These are phyloP conservation scores for Rhinophrynus dorsalis DNA, from an alignment of 2,797 vertebrate species.

Conservation along the genomic window DNA sequence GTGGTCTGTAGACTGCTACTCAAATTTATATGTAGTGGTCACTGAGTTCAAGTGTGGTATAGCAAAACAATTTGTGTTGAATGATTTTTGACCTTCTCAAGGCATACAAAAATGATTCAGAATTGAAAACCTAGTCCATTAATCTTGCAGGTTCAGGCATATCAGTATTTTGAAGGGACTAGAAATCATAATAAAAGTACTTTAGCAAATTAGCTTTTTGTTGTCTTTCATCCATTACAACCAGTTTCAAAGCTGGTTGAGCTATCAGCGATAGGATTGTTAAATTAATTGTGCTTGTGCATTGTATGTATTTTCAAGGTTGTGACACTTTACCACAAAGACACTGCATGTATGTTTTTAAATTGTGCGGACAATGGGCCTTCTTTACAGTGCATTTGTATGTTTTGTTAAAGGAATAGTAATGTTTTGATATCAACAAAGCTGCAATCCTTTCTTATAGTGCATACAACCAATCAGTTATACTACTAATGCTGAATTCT, in stretches of 20 bases:
- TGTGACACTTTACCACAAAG: conserved; percentile 16
- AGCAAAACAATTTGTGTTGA: conserved; percentile 57
- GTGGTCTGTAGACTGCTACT: conserved; percentile 54
- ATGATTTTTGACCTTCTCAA: conserved; percentile 53
- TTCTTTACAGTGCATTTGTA: too few relatives aligned
- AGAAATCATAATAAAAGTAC: conserved; percentile 53
- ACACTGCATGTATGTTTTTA: not conserved
- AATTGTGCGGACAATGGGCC: not conserved
- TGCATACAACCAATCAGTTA: too few relatives aligned
- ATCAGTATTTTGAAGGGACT: conserved; percentile 57
- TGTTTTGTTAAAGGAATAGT: too few relatives aligned
- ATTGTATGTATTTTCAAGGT: conserved; percentile 49
- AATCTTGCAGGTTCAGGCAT: conserved; percentile 57
- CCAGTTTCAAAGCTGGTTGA: conserved; percentile 57
- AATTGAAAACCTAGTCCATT: conserved; percentile 59
- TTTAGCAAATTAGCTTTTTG: conserved; percentile 55
- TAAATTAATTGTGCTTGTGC: conserved; percentile 53
- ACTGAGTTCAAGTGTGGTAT: conserved; percentile 49
- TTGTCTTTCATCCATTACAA: conserved; percentile 51
- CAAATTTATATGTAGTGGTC: conserved; percentile 53
- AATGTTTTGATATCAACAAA: too few relatives aligned
- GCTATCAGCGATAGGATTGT: conserved; percentile 57
- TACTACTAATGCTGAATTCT: too few relatives aligned
- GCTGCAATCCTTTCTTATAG: too few relatives aligned
- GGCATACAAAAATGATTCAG: conserved; percentile 52